Evolutionary conservation across 2,888 invertebrate genomes (phyloP), one percentile per base, ranked within the genome.

Genomic region (Acleris literana): DNA sequence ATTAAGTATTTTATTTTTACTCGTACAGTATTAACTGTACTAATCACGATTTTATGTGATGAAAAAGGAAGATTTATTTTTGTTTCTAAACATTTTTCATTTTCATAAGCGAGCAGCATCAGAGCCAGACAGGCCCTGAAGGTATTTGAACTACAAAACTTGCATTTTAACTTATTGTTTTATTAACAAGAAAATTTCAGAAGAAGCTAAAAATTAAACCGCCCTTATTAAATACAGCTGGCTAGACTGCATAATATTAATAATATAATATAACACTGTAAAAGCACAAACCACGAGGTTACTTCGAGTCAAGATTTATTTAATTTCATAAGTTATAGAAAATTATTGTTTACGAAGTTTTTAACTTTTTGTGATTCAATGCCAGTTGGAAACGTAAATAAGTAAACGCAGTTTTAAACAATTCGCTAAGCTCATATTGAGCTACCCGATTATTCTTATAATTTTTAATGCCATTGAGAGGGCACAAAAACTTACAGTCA

Each of bases 211-310:
- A 20, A 33, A 51, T 48, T 29, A 20, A 25, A 56, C 39, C 57
- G 48, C 39, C 18, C 51, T 57, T 46, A 52, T 62, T 56, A 46
- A 48, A 62, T 66, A 29, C 57, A 48, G 25, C 61, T 61, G 62
- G 57, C 66, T 66, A 66, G 66, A 66, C 62, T 57, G 56, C 39
- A 39, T 33, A 33, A 66, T 55, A 29, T 49, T 55, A 48, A 49
- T 49, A 18, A 17, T 57, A 59, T 18, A 25, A 6, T 48, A 7
- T 49, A 33, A 29, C 51, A 60, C 54, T 65, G 54, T 49, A 65
- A 55, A 65, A 61, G 60, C 51, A 64, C 20, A 48, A 65, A 51
- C 44, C 55, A 61, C 55, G 29, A 51, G 56, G 44, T 54, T 51
- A 44, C 29, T n/a, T 3, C 5, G 17, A 22, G 16, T 43, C 53